Percentiles rank a stretch among this genome's conserved stretches.
These are phyloP conservation scores for Cephalopterus ornatus DNA, from an alignment of 2,113 vertebrate genomes.

Conservation along the genomic window DNA sequence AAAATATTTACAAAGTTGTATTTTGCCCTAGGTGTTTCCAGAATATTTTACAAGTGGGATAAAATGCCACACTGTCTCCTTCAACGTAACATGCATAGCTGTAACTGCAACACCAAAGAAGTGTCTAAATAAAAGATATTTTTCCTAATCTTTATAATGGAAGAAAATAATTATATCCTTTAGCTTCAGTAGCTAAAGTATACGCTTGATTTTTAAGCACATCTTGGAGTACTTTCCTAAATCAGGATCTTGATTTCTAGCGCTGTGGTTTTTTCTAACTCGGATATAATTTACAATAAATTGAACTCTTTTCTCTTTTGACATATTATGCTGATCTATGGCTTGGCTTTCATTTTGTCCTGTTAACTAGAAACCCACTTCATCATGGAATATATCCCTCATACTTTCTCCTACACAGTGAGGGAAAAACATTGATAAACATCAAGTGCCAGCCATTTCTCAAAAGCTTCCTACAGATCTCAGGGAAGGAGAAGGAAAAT, in stretches of 20 bases:
- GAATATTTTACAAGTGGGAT: not conserved
- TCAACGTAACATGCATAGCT: rapidly evolving
- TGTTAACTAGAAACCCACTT: slow-evolving; percentile 78
- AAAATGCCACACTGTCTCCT: not conserved
- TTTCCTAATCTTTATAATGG: slow-evolving; percentile 26
- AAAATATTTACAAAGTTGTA: not conserved
- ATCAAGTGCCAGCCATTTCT: slow-evolving; percentile 68
- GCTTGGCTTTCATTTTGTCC: slow-evolving; percentile 74
- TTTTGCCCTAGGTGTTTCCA: not conserved
- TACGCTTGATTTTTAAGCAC: not conserved
- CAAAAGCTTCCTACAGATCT: slow-evolving; percentile 56
- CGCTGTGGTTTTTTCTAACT: slow-evolving; percentile 44
- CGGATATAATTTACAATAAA: slow-evolving; percentile 68
- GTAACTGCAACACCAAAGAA: slow-evolving; percentile 15
- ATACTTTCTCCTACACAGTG: slow-evolving; percentile 62
- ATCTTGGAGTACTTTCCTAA: slow-evolving; percentile 9
- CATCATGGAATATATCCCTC: slow-evolving; percentile 74
- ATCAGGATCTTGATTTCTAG: slow-evolving; percentile 32
- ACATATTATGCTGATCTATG: slow-evolving; percentile 73
- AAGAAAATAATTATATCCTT: not conserved
- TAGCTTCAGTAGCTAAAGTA: not conserved
- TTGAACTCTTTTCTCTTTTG: slow-evolving; percentile 66
- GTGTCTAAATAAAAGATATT: slow-evolving; percentile 1
- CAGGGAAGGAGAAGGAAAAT: slow-evolving; percentile 44
- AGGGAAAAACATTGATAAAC: slow-evolving; percentile 73